These are phyloP conservation scores for Hypena proboscidalis DNA, from an alignment of 2,888 invertebrate genomes.

Conservation along the genomic window DNA sequence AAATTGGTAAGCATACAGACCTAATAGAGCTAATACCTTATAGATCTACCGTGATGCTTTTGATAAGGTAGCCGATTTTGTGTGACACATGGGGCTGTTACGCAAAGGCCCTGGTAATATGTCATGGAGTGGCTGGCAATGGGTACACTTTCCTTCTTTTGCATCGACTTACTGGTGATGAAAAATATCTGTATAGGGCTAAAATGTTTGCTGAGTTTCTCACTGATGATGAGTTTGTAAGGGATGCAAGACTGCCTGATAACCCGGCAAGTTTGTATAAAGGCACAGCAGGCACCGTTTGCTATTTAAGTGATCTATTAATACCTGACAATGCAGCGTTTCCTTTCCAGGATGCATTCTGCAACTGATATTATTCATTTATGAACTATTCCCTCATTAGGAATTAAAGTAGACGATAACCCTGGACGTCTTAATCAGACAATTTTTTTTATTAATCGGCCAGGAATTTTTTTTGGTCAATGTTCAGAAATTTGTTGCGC, in stretches of 20 bases:
- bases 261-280: constrained; percentile 94
- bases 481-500: no score
- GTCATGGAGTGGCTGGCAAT: constrained; percentile 94
- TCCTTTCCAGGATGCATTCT: constrained; percentile 92
- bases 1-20: no score
- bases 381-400: no score
- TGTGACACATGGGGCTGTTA: constrained; percentile 93
- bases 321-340: constrained; percentile 90
- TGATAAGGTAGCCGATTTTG: constrained; percentile 88
- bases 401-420: no score
- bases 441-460: no score
- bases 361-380: no score
- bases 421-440: no score
- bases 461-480: no score
- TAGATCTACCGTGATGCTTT: constrained; percentile 90
- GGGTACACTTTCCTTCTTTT: constrained; percentile 92
- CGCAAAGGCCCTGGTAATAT: constrained; percentile 95
- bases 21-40: no score
- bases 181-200: constrained; percentile 90
- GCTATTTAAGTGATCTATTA: constrained; percentile 91
- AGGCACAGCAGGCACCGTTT: constrained; percentile 94
- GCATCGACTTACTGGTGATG: constrained; percentile 89
- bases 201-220: constrained; percentile 91
- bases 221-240: constrained; percentile 86
- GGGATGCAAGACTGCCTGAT: constrained; percentile 90